These are phyloP conservation scores for Equus quagga DNA, from an alignment of 2,113 vertebrate species.

Conservation along the genomic window DNA sequence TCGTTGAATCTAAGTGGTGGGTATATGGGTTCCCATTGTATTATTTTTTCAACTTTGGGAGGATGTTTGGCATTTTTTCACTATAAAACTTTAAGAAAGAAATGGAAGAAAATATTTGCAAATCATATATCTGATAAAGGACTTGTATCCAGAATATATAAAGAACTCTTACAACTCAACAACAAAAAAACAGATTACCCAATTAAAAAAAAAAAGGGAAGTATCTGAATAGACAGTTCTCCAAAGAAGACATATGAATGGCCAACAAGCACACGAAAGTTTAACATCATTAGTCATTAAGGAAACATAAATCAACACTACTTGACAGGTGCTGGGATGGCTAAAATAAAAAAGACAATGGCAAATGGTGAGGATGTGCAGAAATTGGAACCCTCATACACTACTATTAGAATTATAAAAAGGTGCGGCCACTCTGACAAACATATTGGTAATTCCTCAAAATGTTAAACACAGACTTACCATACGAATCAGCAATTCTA, in stretches of 20 bases:
- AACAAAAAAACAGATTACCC: background rate
- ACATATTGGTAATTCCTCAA: background rate
- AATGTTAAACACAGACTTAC: background rate
- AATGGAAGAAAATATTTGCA: background rate
- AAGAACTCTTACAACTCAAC: background rate
- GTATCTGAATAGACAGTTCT: background rate
- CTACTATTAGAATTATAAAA: background rate
- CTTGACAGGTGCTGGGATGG: background rate
- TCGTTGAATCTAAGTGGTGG: background rate
- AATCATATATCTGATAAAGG: background rate
- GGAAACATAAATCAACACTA: background rate
- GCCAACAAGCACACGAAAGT: background rate
- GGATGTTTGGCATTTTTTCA: background rate
- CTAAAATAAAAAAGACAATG: background rate
- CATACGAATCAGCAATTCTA: background rate
- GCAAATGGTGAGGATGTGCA: background rate
- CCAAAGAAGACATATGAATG: background rate
- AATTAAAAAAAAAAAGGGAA: background rate
- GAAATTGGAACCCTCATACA: background rate
- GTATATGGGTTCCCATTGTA: background rate
- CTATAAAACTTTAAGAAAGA: background rate
- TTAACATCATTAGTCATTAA: background rate
- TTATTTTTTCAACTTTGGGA: background rate
- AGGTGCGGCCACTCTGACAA: background rate
- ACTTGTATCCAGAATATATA: background rate